Base-by-base conservation (phyloP, 2,888 invertebrate genomes). In the Drosophila emarginata region DNA sequence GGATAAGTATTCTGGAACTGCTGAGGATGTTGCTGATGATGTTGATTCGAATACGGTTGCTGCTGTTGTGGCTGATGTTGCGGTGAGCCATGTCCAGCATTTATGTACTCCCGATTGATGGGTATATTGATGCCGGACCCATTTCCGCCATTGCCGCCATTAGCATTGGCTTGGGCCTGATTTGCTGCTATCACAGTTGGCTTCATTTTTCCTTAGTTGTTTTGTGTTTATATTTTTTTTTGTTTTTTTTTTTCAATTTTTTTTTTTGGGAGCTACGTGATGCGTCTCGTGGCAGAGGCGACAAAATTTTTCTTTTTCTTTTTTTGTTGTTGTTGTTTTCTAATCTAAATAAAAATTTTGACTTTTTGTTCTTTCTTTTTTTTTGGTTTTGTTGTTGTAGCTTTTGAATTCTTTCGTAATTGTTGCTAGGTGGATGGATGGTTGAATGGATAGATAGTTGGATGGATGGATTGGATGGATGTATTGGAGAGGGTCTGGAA, bases 101-200 rank as follows among this genome's bases (percentile, higher is more conserved):
- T 72, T 14, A 75, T 72, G 54, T 83, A 87, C 23, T 90, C 88
- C 26, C 88, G 89, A 64, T 79, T 89, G 23, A 89, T 79, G 50
- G 90, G 89, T 85, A 90, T 90, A 37, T 74, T 85, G 21, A 89
- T 67, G 67, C 89, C 89, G 11, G 74, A 52, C 3, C 67, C 75
- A 23, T 67, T 76, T 15, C 70, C 66, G 37, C 64, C 72, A 23
- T 62, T 72, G 21, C 64, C 62, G 7, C 77, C 80, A 57, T 69
- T 61, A 61, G 72, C 78, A 53, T 70, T 72, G 40, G 74, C 71
- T 53, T 63, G 78, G 60, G 36, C 51, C 72, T 81, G 83, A 21
- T 64, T 87, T 15, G 80, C 88, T 72, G 90, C 72, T 87, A 91
- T 90, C 89, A 91, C 89, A 90, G 90, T 87, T 72, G 91, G 91